These are phyloP conservation scores for Phortica variegata DNA, from an alignment of 1,140 invertebrate genomes.

Conservation along the genomic window DNA sequence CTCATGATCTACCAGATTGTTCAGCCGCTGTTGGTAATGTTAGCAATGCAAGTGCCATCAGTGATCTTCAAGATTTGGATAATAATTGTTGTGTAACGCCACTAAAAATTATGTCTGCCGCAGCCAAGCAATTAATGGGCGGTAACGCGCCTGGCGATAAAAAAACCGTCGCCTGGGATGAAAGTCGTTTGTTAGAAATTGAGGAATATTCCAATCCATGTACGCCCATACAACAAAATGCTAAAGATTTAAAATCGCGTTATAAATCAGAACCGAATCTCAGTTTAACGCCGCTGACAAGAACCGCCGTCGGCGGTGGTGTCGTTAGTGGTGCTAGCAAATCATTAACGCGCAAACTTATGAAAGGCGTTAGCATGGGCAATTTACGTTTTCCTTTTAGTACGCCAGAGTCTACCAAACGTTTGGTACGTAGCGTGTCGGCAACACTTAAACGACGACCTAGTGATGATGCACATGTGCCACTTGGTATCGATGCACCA, in stretches of 20 bases:
- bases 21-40: slow-evolving; percentile 3
- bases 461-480: slow-evolving; percentile 28
- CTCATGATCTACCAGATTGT: slow-evolving; percentile 22
- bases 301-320: not conserved
- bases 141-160: slow-evolving; percentile 19
- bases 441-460: slow-evolving; percentile 37
- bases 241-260: slow-evolving; percentile 23
- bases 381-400: slow-evolving; percentile 49
- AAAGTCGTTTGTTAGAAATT: slow-evolving; percentile 35
- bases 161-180: slow-evolving; percentile 46
- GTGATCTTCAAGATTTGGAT: slow-evolving; percentile 25
- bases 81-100: slow-evolving; percentile 40
- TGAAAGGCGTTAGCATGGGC: slow-evolving; percentile 55
- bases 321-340: slow-evolving; percentile 12
- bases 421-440: slow-evolving; percentile 44
- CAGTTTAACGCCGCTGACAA: slow-evolving; percentile 28
- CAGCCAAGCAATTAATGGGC: slow-evolving; percentile 33
- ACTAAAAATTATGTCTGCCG: slow-evolving; percentile 37
- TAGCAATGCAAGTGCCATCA: not conserved
- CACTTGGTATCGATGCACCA: slow-evolving; percentile 19
- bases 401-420: slow-evolving; percentile 46
- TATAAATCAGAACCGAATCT: slow-evolving; percentile 56
- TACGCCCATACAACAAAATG: slow-evolving; percentile 41
- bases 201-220: slow-evolving; percentile 48
- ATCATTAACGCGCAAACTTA: slow-evolving; percentile 46